Base-by-base conservation (phyloP, 2,113 vertebrate species). In the Nerophis lumbriciformis region DNA sequence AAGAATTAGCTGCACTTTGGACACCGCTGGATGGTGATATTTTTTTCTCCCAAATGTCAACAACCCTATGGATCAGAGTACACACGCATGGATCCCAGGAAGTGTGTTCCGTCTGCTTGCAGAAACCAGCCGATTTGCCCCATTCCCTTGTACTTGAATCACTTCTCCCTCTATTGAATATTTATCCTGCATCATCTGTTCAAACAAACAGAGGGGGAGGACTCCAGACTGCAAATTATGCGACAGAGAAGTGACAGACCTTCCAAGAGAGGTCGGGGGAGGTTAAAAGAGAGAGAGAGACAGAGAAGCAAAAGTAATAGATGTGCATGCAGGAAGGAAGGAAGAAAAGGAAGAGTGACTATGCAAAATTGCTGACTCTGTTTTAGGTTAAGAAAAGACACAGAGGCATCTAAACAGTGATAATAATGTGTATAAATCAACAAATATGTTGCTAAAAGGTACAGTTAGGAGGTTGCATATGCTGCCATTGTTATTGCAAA, bases 321-420 rank as follows among this genome's bases (percentile, higher is more conserved):
- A 71, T 56, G 47, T 21, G 70, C 66, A 75, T 44, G 11, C 44
- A 71, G 21, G 53, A 68, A 76, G 77, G 79, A 85, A 78, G 76
- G 76, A 19, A 53, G 51, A 21, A 53, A 53, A 28, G 52, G 12
- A 82, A 80, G 71, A 71, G 69, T 80, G 78, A 77, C 21, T 59
- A 37, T 62, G 74, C 71, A 81, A 63, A 74, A 81, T 53, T 9
- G 10, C 42, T 45, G 9, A 12, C 42, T 11, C 42, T 44, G 42
- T 44, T 45, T 45, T 45, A 11, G 42, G 10, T 11, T 45, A 11
- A 45, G 12, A 45, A 4, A 3, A 45, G 42, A 45, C 42, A 4
- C 11, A 12, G 42, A 45, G 28, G 28, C 28, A 28, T 3, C 21
- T 28, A 28, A 28, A 28, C 10, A 11, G 42, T 44, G 42, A 44